Percentiles rank a stretch among this genome's conserved stretches.
Conservation (phyloP, 2,797 vertebrate species). For the Poeciliopsis gracilis region DNA sequence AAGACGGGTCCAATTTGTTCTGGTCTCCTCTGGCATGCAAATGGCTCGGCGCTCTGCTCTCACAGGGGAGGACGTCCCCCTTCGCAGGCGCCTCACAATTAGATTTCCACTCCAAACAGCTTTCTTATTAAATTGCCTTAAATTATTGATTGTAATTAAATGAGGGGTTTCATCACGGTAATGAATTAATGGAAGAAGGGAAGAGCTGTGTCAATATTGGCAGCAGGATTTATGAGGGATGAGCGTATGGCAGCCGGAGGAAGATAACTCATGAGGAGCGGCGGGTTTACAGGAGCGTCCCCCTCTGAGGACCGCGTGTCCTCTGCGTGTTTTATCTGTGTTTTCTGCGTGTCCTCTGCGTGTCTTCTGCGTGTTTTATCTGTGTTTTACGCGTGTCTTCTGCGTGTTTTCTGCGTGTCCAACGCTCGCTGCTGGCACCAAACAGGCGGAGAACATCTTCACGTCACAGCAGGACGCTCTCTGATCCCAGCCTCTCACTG, state of each 20-base stretch:
- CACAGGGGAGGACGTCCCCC: conserved; percentile 38
- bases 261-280: background rate
- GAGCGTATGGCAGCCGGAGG: conserved; percentile 14
- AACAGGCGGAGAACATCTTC: background rate
- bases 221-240: conserved; percentile 21
- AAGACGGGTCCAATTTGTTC: conserved; percentile 65
- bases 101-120: conserved; percentile 72
- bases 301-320: background rate
- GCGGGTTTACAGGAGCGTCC: background rate
- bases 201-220: conserved; percentile 46
- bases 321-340: background rate
- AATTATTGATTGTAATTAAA: conserved; percentile 72
- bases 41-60: conserved; percentile 40
- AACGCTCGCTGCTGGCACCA: background rate
- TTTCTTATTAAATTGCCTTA: conserved; percentile 68
- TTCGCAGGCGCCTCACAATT: conserved; percentile 58
- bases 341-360: background rate
- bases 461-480: background rate
- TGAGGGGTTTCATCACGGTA: conserved; percentile 54
- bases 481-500: background rate
- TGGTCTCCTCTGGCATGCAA: conserved; percentile 68
- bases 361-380: background rate
- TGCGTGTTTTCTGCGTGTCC: background rate
- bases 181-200: conserved; percentile 47
- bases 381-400: too few relatives aligned